Evolutionary conservation across 1,140 invertebrate genomes (phyloP).

Genomic region (Episyrphus balteatus): DNA sequence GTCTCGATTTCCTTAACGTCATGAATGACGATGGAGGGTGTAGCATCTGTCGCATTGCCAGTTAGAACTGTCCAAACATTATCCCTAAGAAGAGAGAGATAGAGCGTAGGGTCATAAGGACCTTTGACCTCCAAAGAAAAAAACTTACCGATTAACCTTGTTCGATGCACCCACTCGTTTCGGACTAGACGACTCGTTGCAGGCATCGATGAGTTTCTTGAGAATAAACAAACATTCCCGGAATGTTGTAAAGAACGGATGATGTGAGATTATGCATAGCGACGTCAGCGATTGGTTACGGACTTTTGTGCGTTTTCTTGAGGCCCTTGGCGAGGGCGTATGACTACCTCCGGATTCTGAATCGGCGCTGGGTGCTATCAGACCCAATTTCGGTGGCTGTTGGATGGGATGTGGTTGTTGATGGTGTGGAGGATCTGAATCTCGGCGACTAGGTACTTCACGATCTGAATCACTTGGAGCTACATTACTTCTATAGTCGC

Average conservation of each 20-base stretch:
- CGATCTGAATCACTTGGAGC: slow-evolving; percentile 78
- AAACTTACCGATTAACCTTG: slow-evolving; percentile 37
- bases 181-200: slow-evolving; percentile 85
- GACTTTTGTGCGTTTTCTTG: slow-evolving; percentile 63
- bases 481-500: slow-evolving; percentile 82
- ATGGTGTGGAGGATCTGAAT: slow-evolving; percentile 38
- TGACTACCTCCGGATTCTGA: slow-evolving; percentile 80
- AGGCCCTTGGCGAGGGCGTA: slow-evolving; percentile 71
- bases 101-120: no score
- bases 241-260: slow-evolving; percentile 97
- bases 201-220: slow-evolving; percentile 91
- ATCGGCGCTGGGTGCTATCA: slow-evolving; percentile 59
- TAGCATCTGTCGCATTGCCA: slow-evolving; percentile 55
- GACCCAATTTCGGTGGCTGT: slow-evolving; percentile 45
- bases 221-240: slow-evolving; percentile 93
- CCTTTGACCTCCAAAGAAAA: slow-evolving; percentile 3
- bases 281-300: slow-evolving; percentile 90
- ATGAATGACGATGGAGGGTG: slow-evolving; percentile 80
- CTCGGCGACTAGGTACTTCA: slow-evolving; percentile 59
- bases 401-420: slow-evolving; percentile 6
- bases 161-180: slow-evolving; percentile 78
- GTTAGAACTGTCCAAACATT: slow-evolving; percentile 85
- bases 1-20: slow-evolving; percentile 97
- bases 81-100: slow-evolving; percentile 52
- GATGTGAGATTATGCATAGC: slow-evolving; percentile 94